Conservation (phyloP, 2,888 invertebrate species). For the Tetanocera ferruginea region DNA sequence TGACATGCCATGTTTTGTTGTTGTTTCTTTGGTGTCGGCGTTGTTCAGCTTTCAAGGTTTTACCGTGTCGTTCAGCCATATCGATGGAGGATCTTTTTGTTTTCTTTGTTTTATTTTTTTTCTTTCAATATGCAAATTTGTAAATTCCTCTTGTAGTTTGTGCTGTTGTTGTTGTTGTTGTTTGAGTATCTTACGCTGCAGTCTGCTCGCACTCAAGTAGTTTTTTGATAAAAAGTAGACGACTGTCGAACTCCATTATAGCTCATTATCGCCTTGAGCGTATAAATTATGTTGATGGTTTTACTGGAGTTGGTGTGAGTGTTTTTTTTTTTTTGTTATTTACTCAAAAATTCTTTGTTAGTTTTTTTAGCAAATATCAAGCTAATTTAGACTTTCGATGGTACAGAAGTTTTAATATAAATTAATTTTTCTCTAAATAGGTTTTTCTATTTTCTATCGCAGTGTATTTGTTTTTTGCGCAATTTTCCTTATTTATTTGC, state of each 20-base stretch:
- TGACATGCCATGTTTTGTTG: slow-evolving; percentile 59
- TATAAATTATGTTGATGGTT: slow-evolving; percentile 69
- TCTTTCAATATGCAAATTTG: slow-evolving; percentile 10
- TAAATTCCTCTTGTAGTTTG: not conserved
- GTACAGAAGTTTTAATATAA: not conserved
- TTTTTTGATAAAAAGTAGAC: slow-evolving; percentile 44
- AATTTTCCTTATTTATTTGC: no score
- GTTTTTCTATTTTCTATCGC: slow-evolving; percentile 23
- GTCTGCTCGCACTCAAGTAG: not conserved
- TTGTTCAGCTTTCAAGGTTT: slow-evolving; percentile 43
- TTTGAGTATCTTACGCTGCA: slow-evolving; percentile 15
- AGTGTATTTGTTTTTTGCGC: no score
- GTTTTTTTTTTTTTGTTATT: slow-evolving; percentile 2
- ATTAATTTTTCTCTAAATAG: not conserved
- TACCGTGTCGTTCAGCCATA: slow-evolving; percentile 36
- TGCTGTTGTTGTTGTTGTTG: slow-evolving; percentile 12
- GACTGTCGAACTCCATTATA: slow-evolving; percentile 65
- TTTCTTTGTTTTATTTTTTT: not conserved
- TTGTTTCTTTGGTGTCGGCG: slow-evolving; percentile 49
- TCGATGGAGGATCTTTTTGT: slow-evolving; percentile 11
- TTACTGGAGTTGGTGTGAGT: slow-evolving; percentile 47
- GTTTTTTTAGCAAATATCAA: slow-evolving; percentile 7
- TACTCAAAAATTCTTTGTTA: slow-evolving; percentile 5
- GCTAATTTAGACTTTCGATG: not conserved
- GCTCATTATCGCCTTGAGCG: slow-evolving; percentile 70